phyloP scores from a whole-genome alignment of 2,888 invertebrate genomes.

The Rhorus exstirpatorius region DNA sequence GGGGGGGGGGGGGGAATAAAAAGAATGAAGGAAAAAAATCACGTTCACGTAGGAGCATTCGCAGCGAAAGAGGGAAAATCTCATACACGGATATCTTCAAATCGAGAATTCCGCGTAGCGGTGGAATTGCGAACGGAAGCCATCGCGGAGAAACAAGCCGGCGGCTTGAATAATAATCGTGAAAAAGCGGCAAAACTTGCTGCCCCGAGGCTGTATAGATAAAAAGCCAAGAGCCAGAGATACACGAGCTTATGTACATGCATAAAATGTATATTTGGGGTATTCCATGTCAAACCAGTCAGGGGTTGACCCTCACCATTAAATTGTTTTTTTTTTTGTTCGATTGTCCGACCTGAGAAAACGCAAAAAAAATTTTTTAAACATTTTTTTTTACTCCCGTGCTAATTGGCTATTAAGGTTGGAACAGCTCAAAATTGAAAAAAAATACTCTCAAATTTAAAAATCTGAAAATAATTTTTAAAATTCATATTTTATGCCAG shows the following conservation, averaged over 20 bases:
- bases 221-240: constrained; percentile 21
- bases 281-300: too few relatives aligned
- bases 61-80: neutral
- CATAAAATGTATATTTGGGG: too few relatives aligned
- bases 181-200: constrained; percentile 39
- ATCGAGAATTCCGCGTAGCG: constrained; percentile 28
- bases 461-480: too few relatives aligned
- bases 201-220: constrained; percentile 12
- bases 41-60: constrained; percentile 20
- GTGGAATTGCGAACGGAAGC: constrained; percentile 41
- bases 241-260: too few relatives aligned
- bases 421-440: too few relatives aligned
- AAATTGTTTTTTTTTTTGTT: too few relatives aligned
- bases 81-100: constrained; percentile 11
- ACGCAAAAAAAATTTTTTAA: too few relatives aligned
- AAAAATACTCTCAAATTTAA: too few relatives aligned
- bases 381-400: neutral
- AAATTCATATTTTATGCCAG: too few relatives aligned
- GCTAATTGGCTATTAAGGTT: too few relatives aligned
- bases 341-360: too few relatives aligned
- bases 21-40: constrained; percentile 25
- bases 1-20: neutral
- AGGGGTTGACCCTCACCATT: too few relatives aligned
- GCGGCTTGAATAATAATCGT: constrained; percentile 51
- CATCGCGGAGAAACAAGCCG: constrained; percentile 37